Evolutionary conservation across 2,888 invertebrate species (phyloP), one percentile per base, ranked within the genome.

Genomic region (Clitarchus hookeri): DNA sequence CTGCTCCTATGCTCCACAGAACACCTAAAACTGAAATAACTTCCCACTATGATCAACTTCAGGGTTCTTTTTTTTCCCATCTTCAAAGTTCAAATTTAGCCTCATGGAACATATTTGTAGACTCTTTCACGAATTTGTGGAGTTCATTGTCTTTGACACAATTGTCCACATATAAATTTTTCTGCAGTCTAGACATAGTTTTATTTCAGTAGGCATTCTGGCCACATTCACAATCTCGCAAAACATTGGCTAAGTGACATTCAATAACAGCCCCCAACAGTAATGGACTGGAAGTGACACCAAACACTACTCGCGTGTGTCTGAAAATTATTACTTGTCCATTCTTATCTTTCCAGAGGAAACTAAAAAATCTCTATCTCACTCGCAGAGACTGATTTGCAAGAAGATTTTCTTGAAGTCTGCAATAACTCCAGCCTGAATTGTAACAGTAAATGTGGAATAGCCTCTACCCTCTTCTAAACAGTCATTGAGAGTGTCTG

Each of bases 401-500:
- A 83, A 23, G 23, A 83, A 83, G 3, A 25, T 25, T 83, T 83
- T 83, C 6, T 83, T 83, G 12, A 83, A 0, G 36, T 83, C 83
- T 27, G 83, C 27, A 83, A 83, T 16, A 44, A 83, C 83, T 26
- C 13, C 83, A 83, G n/a, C 36, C 83, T 26, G 4, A 11, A 44
- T 6, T 27, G 13, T 11, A 83, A 25, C 26, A 86, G 77, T 6
- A 86, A 16, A 23, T 13, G 16, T 6, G 84, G 84, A n/a, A 86
- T 85, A 44, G 19, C 11, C 25, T 84, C 44, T 27, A 86, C 89
- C 89, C 53, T 88, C 89, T 23, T 87, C 87, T 23, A 89, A 77
- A 84, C 88, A 89, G 16, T 89, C 86, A 86, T 89, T 89, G 23
- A 89, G 86, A n/a, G 87, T n/a, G n/a, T n/a, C n/a, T n/a, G n/a